Base-by-base conservation (phyloP, 1,140 invertebrate genomes). In the Micrasema minimum region DNA sequence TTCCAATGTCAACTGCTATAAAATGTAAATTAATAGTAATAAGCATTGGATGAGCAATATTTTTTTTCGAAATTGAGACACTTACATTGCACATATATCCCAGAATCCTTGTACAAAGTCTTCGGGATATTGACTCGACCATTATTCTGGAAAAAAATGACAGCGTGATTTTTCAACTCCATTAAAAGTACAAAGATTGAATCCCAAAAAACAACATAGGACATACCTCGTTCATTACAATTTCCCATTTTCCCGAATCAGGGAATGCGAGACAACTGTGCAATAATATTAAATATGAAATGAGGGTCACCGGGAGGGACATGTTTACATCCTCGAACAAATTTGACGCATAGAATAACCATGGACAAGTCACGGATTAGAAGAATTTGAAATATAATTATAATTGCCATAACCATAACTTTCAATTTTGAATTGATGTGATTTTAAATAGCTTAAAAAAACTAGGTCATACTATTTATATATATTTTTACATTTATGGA, bases 191-290 rank as follows among this genome's bases (percentile, higher is more conserved):
- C 7, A 7, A 31, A 31, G 26, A 7, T 4, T 31, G 7, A 31
- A 31, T 31, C 7, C 7, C 7, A 31, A 31, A 31, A 31, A 2
- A 7, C 26, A 31, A 31, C 26, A 46, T 18, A 0, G 35, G 11
- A 35, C 18, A 12, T 73, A 79, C 80, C 55, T 76, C 66, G 9
- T 77, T 79, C 41, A 81, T 61, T 43, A 76, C 74, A 45, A 78
- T 76, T 72, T 81, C 78, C 80, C 81, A 83, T 77, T 79, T 81
- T 37, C 82, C 81, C 67, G 78, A 77, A 71, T 83, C 80, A 1
- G 80, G 79, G 50, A 80, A 70, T 10, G 75, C 70, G 18, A 14
- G 41, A 38, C 41, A 66, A 26, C 16, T 38, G 35, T 10, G 35
- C 11, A 59, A 46, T n/a, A 71, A 66, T 31, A 66, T 31, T 69